Base-by-base conservation (phyloP, 2,113 vertebrate species). In the Anhinga anhinga region DNA sequence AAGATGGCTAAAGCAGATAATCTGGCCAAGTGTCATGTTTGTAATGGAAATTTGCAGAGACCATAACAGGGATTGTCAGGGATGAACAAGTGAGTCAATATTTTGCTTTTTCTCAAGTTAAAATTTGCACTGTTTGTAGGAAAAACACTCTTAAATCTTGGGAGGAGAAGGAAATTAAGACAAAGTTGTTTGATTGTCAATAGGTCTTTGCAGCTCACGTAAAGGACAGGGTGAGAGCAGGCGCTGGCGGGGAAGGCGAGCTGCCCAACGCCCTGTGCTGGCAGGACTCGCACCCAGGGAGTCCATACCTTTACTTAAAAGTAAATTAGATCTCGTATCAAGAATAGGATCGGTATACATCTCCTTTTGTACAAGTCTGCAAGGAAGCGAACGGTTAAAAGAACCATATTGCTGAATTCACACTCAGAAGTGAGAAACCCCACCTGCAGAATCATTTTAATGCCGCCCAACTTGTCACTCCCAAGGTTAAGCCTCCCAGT, bases 1-100 rank as follows among this genome's bases (percentile, higher is more conserved):
- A 88, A 23, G 94, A 94, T 86, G 93, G 85, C 90, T 90, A 42
- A 77, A 86, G 86, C 79, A 88, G 94, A 95, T 94, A 88, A 83
- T 30, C 67, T 50, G 73, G 79, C 82, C 86, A 29, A 77, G 63
- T 34, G 53, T 83, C 73, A 5, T 78, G 66, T 55, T 92, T 77
- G 16, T 40, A 88, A 86, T 74, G 81, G 90, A 74, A 88, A 67
- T 70, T 32, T n/a, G 40, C 71, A 83, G 79, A 73, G 66, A 78
- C 40, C 1, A 15, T 36, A 76, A 85, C 42, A 70, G 30, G 73
- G 92, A 71, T 74, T 50, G 25, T 4, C 74, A 70, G 76, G 71
- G 18, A 93, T n/a, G 87, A 90, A 82, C 9, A 47, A 84, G 84
- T 19, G 72, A 94, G 69, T 36, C 58, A 76, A 63, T 62, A 79